Evolutionary conservation across 30 jellyfish, hydroid and myxozoan genomes (phyloP).

Genomic region (Chrysaora quinquecirrha): DNA sequence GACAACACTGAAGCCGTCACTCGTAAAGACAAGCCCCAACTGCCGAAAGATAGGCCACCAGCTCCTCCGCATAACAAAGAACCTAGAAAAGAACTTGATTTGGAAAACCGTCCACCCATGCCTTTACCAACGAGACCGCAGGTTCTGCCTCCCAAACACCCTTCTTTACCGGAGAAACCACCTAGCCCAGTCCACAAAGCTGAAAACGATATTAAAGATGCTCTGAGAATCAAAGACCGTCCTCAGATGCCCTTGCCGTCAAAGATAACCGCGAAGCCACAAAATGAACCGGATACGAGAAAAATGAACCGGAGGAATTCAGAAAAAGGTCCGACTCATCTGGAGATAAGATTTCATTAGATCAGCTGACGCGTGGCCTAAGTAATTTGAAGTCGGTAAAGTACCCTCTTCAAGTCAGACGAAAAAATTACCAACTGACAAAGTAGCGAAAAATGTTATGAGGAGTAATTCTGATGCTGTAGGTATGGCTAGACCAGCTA

Average conservation of each 20-base stretch:
- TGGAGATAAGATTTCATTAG: slow-evolving; percentile 31
- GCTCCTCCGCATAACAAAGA: slow-evolving; percentile 66
- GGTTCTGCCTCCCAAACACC: slow-evolving; percentile 14
- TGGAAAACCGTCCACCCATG: slow-evolving; percentile 48
- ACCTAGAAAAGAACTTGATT: slow-evolving; percentile 7
- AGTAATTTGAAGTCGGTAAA: slow-evolving; percentile 41
- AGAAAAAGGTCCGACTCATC: slow-evolving; percentile 26
- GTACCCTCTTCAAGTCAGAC: neutral
- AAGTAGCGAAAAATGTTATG: slow-evolving; percentile 2
- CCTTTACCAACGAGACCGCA: slow-evolving; percentile 13
- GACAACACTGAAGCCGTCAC: slow-evolving; percentile 4
- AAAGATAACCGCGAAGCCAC: slow-evolving; percentile 1
- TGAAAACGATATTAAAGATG: slow-evolving; percentile 14
- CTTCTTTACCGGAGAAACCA: slow-evolving; percentile 25
- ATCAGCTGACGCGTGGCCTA: slow-evolving; percentile 43
- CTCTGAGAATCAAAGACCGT: slow-evolving; percentile 21
- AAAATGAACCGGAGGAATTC: neutral
- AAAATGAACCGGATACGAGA: slow-evolving; percentile 6
- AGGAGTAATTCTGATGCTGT: slow-evolving; percentile 9
- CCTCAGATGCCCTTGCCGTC: slow-evolving; percentile 51
- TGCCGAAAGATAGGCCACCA: slow-evolving; percentile 74
- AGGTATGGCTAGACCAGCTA: neutral
- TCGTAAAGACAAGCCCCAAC: slow-evolving; percentile 31
- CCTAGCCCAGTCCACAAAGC: neutral
- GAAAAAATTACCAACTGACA: slow-evolving; percentile 19